A percentile compares a stretch with the other conserved stretches of the same genome.
phyloP scores from a whole-genome alignment of 2,113 vertebrate species.

The Anolis sagrei region DNA sequence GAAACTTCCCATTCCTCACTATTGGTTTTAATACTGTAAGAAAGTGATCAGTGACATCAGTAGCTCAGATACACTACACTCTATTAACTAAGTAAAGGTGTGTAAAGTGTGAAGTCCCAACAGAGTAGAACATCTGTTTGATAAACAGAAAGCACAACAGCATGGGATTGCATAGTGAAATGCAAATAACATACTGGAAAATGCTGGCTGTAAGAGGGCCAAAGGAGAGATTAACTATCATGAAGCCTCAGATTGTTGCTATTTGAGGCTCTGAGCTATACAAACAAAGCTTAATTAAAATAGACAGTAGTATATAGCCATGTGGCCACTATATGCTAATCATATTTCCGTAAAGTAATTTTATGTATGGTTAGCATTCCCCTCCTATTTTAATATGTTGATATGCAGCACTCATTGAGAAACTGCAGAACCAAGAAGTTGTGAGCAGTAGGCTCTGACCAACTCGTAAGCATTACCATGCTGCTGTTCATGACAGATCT shows the following conservation, averaged over 20 bases:
- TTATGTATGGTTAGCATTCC: constrained; percentile 14
- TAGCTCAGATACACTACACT: constrained; percentile 26
- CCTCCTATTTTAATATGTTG: not conserved
- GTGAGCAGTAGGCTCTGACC: not conserved
- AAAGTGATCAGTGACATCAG: not conserved
- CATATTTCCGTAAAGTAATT: not conserved
- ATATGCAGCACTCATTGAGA: constrained; percentile 25
- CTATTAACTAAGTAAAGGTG: not conserved
- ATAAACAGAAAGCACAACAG: constrained; percentile 51
- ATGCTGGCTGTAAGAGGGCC: constrained; percentile 11
- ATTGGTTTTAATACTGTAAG: constrained; percentile 34
- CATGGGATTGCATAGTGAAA: constrained; percentile 53
- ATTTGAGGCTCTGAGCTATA: constrained; percentile 35
- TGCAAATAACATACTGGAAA: constrained; percentile 36
- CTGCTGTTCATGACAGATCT: not conserved
- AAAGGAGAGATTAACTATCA: constrained; percentile 16
- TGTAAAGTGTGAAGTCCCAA: constrained; percentile 39
- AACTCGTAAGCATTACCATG: not conserved
- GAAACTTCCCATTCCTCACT: constrained; percentile 30
- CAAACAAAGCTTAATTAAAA: constrained; percentile 51
- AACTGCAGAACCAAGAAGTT: not conserved
- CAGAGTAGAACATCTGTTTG: constrained; percentile 49
- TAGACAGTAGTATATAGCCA: not conserved
- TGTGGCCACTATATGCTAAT: not conserved
- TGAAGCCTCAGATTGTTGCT: not conserved